Percentiles rank a stretch among this genome's conserved stretches.
These are phyloP conservation scores for Graptemys geographica DNA, from an alignment of 2,797 vertebrate genomes.

Conservation along the genomic window DNA sequence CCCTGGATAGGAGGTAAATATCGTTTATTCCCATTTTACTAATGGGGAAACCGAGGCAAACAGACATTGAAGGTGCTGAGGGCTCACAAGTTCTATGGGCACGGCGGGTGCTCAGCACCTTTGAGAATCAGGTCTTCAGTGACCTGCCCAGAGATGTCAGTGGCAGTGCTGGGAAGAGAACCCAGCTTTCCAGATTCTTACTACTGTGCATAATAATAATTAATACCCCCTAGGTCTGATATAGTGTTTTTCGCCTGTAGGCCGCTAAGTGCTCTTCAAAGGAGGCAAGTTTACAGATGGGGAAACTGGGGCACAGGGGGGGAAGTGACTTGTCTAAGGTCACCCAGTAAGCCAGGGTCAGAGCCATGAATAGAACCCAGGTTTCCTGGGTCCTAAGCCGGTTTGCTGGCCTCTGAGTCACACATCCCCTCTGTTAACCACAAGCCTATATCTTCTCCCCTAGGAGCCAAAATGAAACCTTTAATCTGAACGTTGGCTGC, in stretches of 20 bases:
- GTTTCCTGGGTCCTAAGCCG: not conserved
- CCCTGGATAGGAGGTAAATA: too few relatives aligned
- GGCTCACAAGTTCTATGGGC: not conserved
- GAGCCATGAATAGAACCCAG: not conserved
- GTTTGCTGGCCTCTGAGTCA: not conserved
- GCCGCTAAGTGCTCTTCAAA: not conserved
- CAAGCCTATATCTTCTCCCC: not conserved
- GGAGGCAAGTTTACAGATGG: not conserved
- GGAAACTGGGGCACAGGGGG: not conserved
- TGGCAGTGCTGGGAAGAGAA: not conserved
- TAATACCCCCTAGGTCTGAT: not conserved
- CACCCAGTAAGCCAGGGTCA: too few relatives aligned
- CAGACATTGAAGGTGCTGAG: not conserved
- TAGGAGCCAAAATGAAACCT: not conserved
- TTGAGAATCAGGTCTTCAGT: not conserved
- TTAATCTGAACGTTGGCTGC: not conserved
- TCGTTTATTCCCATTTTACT: not conserved
- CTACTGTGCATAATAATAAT: not conserved
- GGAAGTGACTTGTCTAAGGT: not conserved
- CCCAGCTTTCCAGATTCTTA: not conserved
- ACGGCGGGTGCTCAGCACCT: not conserved
- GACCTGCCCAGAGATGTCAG: not conserved
- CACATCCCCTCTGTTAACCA: not conserved
- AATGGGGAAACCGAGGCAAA: not conserved
- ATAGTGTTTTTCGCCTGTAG: not conserved